Evolutionary conservation across 2,797 vertebrate genomes (phyloP), one percentile per base, ranked within the genome.

Genomic region (Leucoraja ocellata): DNA sequence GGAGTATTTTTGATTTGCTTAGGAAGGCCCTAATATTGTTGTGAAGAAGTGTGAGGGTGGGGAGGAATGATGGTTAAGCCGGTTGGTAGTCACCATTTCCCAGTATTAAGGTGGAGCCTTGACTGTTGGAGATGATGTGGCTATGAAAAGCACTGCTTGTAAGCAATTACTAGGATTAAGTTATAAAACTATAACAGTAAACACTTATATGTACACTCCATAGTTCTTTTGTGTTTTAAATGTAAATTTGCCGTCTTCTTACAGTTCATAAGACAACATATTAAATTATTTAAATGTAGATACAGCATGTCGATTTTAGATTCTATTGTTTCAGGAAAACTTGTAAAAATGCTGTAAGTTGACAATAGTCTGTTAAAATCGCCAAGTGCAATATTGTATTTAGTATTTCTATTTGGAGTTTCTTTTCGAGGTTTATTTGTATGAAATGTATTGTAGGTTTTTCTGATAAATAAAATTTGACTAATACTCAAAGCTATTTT

Each of bases 361-460:
- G 90, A 92, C 90, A 95, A 96, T 95, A 96, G 96, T 95, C 95
- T 95, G 95, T 96, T 96, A 96, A 97, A 96, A 96, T 95, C 95
- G 94, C 96, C 96, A 96, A 96, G 97, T 98, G 97, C 97, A 98
- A 97, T 97, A 98, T 94, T 96, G 95, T 97, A 97, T 96, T 95
- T 97, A 97, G 96, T 97, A 96, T 97, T 97, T 97, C 96, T 97
- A 97, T 96, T 95, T 95, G 95, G 95, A 96, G 94, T 96, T 97
- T 97, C 94, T 97, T 97, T 96, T 96, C 32, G 77, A 74, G 79
- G 96, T 95, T 95, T 96, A 97, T 97, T 98, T 97, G 97, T 97
- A 97, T 97, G 95, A 98, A 97, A 92, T 76, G 36, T 92, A 92
- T 71, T 92, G 90, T 92, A 76, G 86, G 73, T 74, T 92, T 92